These are phyloP conservation scores for Ophonus ardosiacus DNA, from an alignment of 2,888 invertebrate species.

Conservation along the genomic window DNA sequence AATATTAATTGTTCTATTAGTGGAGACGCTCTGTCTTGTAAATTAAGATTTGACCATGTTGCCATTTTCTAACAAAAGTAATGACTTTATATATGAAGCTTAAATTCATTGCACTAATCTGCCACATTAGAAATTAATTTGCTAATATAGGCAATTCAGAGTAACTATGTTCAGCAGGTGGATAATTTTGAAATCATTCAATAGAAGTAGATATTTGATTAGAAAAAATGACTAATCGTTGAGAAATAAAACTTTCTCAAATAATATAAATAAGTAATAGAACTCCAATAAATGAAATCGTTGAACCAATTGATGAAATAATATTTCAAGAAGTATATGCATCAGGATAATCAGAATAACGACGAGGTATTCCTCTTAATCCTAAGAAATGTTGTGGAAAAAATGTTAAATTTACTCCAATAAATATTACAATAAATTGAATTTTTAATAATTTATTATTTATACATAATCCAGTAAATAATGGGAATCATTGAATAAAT, in stretches of 20 bases:
- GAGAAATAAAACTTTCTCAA: constrained; percentile 79
- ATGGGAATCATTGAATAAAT: constrained; percentile 83
- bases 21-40: constrained; percentile 81
- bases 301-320: constrained; percentile 83
- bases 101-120: constrained; percentile 82
- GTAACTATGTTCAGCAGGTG: constrained; percentile 80
- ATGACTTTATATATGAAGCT: constrained; percentile 82
- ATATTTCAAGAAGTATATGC: constrained; percentile 82
- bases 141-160: constrained; percentile 79
- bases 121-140: constrained; percentile 80
- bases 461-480: constrained; percentile 81
- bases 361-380: constrained; percentile 85
- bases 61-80: constrained; percentile 81
- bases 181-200: constrained; percentile 75
- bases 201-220: too few relatives aligned
- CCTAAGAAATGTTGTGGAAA: constrained; percentile 89
- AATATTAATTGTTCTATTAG: constrained; percentile 83
- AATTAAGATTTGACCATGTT: constrained; percentile 78
- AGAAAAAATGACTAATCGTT: constrained; percentile 69
- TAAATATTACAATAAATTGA: constrained; percentile 85
- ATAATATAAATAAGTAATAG: constrained; percentile 81
- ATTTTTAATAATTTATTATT: constrained; percentile 81
- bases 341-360: constrained; percentile 86
- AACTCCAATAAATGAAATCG: constrained; percentile 80
- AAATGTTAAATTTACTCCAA: constrained; percentile 88